Base-by-base conservation (phyloP, 2,888 invertebrate species). In the Apodemia mormo region DNA sequence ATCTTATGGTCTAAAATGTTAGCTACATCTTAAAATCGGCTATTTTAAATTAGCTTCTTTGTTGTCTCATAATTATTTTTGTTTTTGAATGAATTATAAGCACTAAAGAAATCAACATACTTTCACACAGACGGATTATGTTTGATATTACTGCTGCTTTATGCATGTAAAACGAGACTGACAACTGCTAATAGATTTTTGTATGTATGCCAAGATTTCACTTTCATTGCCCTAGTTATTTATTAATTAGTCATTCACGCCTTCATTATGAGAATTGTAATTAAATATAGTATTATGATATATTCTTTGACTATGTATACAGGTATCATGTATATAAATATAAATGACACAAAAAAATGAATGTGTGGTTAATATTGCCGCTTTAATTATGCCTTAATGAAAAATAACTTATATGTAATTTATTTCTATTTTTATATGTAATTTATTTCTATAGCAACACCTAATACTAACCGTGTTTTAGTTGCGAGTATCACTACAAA, bases 171-270 rank as follows among this genome's bases (percentile, higher is more conserved):
- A 64, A 64, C 37, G 29, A 12, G 14, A 33, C 61, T 64, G 61
- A 64, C 61, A 64, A 33, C 14, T 64, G 33, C 61, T 64, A 64
- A 64, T 64, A 64, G 61, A 64, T 64, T 64, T 64, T 64, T 64
- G 61, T 64, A 64, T 37, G 61, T 64, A 64, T 64, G 61, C 61
- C 61, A 64, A 64, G 61, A 64, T 64, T 64, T 64, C 61, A 64
- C 61, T 64, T 64, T 64, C 61, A 64, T 64, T 64, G 61, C 61
- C 61, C 61, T 37, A 64, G 61, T 64, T 64, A 64, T 64, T 14
- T 64, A 64, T 64, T 37, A 64, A 64, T 64, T 64, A 64, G 61
- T 64, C 61, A 6, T 64, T n/a, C 30, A 64, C 61, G 33, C 61
- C 10, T 33, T 30, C 30, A 33, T 61, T 37, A 64, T 64, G 33